These are phyloP conservation scores for Labia minor DNA, from an alignment of 2,888 invertebrate species.

Conservation along the genomic window DNA sequence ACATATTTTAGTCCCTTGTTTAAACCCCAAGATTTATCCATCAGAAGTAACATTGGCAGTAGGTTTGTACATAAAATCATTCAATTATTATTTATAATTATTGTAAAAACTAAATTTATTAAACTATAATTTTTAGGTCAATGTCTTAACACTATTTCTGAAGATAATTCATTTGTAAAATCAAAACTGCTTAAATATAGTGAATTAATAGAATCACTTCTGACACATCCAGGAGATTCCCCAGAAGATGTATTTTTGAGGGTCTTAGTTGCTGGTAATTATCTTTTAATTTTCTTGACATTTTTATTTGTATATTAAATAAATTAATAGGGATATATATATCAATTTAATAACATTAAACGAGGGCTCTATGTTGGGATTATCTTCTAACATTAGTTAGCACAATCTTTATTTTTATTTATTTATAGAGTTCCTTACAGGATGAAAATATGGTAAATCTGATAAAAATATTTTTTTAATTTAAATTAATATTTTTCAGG, in stretches of 20 bases:
- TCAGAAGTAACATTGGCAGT: slow-evolving; percentile 36
- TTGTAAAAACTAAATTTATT: background rate
- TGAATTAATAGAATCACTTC: slow-evolving; percentile 18
- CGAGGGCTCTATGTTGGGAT: no score
- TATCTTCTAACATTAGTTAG: no score
- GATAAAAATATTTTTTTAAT: no score
- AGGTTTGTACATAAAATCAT: slow-evolving; percentile 29
- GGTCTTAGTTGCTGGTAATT: slow-evolving; percentile 47
- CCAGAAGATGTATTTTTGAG: slow-evolving; percentile 41
- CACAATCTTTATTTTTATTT: no score
- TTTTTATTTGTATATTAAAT: background rate
- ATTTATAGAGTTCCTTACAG: no score
- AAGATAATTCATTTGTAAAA: slow-evolving; percentile 53
- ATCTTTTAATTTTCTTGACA: no score
- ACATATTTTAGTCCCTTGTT: slow-evolving; percentile 47
- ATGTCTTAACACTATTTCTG: slow-evolving; percentile 57
- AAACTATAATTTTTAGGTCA: slow-evolving; percentile 42
- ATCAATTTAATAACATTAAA: no score
- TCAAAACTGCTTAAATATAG: slow-evolving; percentile 37
- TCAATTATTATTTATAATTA: background rate
- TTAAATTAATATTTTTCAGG: no score
- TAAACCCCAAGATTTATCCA: slow-evolving; percentile 48
- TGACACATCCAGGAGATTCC: slow-evolving; percentile 34
- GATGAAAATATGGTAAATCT: no score
- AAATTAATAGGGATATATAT: no score